Percentiles rank a stretch among this genome's conserved stretches.
Conservation (phyloP, 2,888 invertebrate genomes). For the Pollenia labialis region DNA sequence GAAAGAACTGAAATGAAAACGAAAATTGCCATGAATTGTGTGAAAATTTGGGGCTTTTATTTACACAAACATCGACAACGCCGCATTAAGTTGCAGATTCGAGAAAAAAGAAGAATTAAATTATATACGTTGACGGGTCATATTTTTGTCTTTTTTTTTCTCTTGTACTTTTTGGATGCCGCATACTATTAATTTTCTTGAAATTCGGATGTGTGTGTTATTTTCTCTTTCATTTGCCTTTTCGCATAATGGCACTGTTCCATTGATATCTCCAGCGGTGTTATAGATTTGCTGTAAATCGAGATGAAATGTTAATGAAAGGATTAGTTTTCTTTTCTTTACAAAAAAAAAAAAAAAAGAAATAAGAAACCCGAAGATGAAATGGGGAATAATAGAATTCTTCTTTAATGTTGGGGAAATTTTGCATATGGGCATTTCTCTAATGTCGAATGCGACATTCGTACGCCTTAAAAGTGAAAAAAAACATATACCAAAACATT, state of each 20-base stretch:
- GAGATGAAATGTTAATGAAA: slow-evolving; percentile 57
- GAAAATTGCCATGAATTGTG: slow-evolving; percentile 38
- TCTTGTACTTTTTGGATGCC: neutral
- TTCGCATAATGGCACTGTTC: slow-evolving; percentile 15
- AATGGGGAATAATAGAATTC: neutral
- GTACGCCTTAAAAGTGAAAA: no score
- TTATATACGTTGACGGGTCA: slow-evolving; percentile 27
- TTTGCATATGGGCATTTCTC: no score
- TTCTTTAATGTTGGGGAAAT: neutral
- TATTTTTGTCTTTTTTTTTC: slow-evolving; percentile 9
- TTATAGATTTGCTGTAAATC: slow-evolving; percentile 42
- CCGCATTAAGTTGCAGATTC: neutral
- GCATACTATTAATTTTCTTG: slow-evolving; percentile 41
- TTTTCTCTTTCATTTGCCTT: neutral
- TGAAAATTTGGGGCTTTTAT: slow-evolving; percentile 45
- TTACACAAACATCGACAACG: slow-evolving; percentile 25
- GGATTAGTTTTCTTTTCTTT: slow-evolving; percentile 39
- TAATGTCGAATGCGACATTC: no score
- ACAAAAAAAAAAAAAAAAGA: neutral
- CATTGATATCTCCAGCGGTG: slow-evolving; percentile 9
- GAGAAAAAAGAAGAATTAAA: slow-evolving; percentile 8
- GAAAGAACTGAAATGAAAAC: neutral
- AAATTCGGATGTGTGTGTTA: neutral
- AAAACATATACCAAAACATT: no score
- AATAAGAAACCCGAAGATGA: neutral